phyloP scores from a whole-genome alignment of 2,888 invertebrate species.

The Leucophora obtusa region DNA sequence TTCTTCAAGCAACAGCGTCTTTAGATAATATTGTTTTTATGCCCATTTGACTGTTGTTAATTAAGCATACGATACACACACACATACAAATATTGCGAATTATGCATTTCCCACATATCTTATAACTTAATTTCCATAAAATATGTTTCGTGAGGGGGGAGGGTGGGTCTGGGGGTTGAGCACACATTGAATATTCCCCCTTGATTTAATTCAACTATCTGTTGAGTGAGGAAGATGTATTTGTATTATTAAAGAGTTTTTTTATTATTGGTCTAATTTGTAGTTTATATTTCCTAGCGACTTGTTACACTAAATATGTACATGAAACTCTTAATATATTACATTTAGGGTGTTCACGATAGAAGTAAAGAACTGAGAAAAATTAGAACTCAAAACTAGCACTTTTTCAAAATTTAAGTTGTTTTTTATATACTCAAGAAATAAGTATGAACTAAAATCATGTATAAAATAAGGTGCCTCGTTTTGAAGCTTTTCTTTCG shows the following conservation, averaged over 20 bases:
- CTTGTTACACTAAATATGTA: neutral
- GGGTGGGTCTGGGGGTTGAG: neutral
- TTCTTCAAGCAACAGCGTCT: neutral
- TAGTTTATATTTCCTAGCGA: neutral
- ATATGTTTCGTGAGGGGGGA: neutral
- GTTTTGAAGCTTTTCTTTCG: too few relatives aligned
- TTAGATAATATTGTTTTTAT: too few relatives aligned
- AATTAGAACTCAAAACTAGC: too few relatives aligned
- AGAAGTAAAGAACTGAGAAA: too few relatives aligned
- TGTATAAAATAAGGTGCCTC: too few relatives aligned
- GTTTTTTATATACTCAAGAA: too few relatives aligned
- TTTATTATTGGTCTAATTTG: neutral
- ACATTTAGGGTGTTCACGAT: too few relatives aligned
- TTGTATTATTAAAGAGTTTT: neutral
- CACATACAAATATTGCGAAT: neutral
- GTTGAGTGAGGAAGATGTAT: neutral
- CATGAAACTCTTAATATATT: too few relatives aligned
- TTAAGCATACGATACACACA: too few relatives aligned
- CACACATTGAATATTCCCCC: neutral
- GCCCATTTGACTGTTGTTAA: too few relatives aligned
- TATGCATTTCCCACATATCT: neutral
- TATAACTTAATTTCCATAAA: neutral
- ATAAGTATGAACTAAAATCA: too few relatives aligned
- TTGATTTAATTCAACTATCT: neutral
- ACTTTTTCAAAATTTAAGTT: too few relatives aligned